Percentiles rank a stretch among this genome's conserved stretches.
Conservation (phyloP, 2,113 vertebrate genomes). For the Petrocephalus zakoni region DNA sequence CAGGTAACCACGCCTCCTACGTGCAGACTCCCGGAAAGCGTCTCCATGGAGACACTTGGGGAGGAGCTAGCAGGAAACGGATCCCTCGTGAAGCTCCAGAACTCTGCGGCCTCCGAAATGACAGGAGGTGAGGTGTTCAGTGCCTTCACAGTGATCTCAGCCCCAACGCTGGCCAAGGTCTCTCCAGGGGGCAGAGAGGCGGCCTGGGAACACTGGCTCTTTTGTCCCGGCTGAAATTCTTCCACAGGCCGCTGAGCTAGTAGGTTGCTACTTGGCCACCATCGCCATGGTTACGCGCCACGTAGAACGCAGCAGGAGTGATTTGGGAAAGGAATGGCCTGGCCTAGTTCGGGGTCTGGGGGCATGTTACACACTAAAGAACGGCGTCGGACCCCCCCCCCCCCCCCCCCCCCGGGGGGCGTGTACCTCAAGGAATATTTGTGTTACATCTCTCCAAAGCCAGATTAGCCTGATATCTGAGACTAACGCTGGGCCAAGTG, state of each 20-base stretch:
- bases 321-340: constrained; percentile 35
- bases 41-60: neutral
- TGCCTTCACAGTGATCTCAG: neutral
- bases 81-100: neutral
- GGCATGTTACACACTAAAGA: constrained; percentile 34
- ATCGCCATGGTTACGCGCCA: constrained; percentile 52
- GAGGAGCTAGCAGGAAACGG: neutral
- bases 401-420: neutral
- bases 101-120: neutral
- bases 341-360: constrained; percentile 41
- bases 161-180: neutral
- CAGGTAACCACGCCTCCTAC: neutral
- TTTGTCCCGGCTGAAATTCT: constrained; percentile 53
- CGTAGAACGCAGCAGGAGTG: constrained; percentile 14
- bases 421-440: neutral
- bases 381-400: neutral
- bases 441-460: neutral
- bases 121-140: neutral
- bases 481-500: constrained; percentile 37
- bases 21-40: neutral
- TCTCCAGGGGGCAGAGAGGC: neutral
- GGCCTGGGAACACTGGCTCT: constrained; percentile 40
- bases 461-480: constrained; percentile 41
- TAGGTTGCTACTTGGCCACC: constrained; percentile 45
- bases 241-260: constrained; percentile 32